phyloP scores from a whole-genome alignment of 2,797 vertebrate species.

The Danio tinwini region DNA sequence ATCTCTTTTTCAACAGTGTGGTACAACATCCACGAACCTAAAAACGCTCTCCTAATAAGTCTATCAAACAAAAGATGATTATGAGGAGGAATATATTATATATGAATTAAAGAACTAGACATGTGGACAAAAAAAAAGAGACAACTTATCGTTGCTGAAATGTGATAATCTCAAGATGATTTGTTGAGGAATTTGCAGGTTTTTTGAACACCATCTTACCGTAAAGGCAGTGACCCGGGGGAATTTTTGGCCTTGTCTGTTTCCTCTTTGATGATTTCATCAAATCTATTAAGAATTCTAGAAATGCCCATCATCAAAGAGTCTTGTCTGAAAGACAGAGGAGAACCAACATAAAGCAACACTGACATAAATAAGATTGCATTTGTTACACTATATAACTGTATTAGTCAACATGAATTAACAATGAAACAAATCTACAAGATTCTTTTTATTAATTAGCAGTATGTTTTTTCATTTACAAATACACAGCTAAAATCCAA shows the following conservation, averaged over 20 bases:
- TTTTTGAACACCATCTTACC: background rate
- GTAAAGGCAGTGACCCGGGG: slow-evolving; percentile 1
- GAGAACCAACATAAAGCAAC: background rate
- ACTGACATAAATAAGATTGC: background rate
- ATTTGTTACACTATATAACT: too few relatives aligned
- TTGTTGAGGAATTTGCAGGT: background rate
- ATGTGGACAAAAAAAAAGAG: background rate
- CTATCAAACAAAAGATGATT: slow-evolving; percentile 10
- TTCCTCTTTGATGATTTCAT: accelerated
- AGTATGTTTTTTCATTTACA: too few relatives aligned
- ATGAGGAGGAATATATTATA: background rate
- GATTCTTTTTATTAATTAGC: too few relatives aligned
- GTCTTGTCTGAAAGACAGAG: background rate
- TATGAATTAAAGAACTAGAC: background rate
- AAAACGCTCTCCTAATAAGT: accelerated
- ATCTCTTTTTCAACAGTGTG: accelerated
- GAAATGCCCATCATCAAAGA: accelerated
- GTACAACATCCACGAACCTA: accelerated
- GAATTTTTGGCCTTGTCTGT: background rate
- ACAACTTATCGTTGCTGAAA: background rate
- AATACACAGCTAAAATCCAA: too few relatives aligned
- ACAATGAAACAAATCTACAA: too few relatives aligned
- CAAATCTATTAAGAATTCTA: accelerated
- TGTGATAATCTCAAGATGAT: too few relatives aligned
- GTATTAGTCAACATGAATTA: too few relatives aligned